These are phyloP conservation scores for Ptychoptera contaminata DNA, from an alignment of 2,888 invertebrate genomes.

Conservation along the genomic window DNA sequence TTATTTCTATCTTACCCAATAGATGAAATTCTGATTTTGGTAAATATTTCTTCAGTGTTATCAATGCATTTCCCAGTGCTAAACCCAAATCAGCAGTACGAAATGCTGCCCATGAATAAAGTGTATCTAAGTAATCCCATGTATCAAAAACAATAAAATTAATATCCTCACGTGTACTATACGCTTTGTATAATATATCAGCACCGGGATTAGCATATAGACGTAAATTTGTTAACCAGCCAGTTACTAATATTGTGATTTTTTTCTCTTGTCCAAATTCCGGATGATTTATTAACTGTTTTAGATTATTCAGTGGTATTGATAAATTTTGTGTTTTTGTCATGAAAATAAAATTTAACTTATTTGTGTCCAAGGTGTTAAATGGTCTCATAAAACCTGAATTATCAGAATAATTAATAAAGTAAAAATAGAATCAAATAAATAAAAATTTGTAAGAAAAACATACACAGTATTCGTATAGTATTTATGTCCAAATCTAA, in stretches of 20 bases:
- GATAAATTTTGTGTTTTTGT: constrained; percentile 18
- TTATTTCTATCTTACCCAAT: constrained; percentile 17
- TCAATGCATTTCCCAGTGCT: constrained; percentile 19
- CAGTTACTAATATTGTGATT: constrained; percentile 25
- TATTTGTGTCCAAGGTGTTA: constrained; percentile 20
- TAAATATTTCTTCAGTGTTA: constrained; percentile 18
- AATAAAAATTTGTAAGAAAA: no score
- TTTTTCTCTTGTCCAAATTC: constrained; percentile 21
- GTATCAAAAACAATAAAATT: constrained; percentile 28
- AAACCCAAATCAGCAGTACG: constrained; percentile 26
- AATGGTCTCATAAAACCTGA: constrained; percentile 15
- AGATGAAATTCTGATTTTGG: constrained; percentile 22
- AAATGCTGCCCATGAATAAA: constrained; percentile 27
- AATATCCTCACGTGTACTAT: constrained; percentile 22
- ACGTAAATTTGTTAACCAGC: constrained; percentile 24
- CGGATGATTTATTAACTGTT: constrained; percentile 22
- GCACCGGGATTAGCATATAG: constrained; percentile 19
- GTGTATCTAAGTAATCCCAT: constrained; percentile 22
- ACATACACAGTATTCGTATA: no score
- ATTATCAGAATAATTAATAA: no score
- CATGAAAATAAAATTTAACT: constrained; percentile 23
- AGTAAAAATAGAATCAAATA: no score
- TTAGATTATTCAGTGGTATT: constrained; percentile 19
- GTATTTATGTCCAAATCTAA: no score
- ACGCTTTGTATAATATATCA: constrained; percentile 21